phyloP scores from a whole-genome alignment of 1,140 invertebrate genomes.

The Cydia fagiglandana region DNA sequence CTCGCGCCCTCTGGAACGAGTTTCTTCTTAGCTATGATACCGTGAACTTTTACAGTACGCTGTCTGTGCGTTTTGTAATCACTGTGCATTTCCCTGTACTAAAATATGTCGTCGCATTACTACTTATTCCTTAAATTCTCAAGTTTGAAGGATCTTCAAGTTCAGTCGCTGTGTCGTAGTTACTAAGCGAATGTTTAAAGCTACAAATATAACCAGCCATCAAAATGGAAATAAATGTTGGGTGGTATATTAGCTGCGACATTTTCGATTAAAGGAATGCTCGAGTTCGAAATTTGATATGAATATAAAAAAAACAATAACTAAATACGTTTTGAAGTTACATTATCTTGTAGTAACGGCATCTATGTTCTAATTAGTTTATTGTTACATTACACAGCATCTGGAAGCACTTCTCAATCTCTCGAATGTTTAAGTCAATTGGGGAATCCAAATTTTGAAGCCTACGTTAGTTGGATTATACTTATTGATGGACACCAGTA shows the following conservation, averaged over 20 bases:
- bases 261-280: conserved; percentile 3
- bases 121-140: conserved; percentile 39
- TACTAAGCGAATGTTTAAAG: background rate
- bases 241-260: conserved; percentile 46
- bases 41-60: conserved; percentile 10
- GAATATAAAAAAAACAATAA: background rate
- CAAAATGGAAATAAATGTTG: conserved; percentile 32
- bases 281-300: conserved; percentile 13
- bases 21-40: background rate
- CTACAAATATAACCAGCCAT: background rate
- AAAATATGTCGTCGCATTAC: conserved; percentile 46
- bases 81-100: conserved; percentile 58
- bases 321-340: conserved; percentile 14
- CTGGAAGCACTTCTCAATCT: conserved; percentile 48
- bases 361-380: conserved; percentile 34
- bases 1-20: background rate
- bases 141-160: conserved; percentile 27
- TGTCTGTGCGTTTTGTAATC: conserved; percentile 45
- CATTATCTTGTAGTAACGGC: background rate
- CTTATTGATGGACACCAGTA: conserved; percentile 26
- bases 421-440: conserved; percentile 25
- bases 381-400: conserved; percentile 46
- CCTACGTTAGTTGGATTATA: conserved; percentile 18
- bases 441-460: conserved; percentile 23
- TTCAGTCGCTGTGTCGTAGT: conserved; percentile 9